These are phyloP conservation scores for Dreissena rostriformis DNA, from an alignment of 1,140 invertebrate species.

Conservation along the genomic window DNA sequence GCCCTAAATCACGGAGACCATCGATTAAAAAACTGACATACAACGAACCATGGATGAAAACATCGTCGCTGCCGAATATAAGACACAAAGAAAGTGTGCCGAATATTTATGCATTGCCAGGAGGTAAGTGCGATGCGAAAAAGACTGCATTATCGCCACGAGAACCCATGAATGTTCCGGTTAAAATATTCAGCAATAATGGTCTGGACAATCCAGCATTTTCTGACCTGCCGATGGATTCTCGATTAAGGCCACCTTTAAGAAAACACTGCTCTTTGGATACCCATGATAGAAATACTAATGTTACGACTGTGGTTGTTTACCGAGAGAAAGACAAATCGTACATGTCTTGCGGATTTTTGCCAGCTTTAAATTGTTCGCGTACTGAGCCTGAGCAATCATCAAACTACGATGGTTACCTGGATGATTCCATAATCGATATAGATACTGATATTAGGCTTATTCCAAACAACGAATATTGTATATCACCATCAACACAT, in stretches of 20 bases:
- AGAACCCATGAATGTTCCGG: constrained; percentile 53
- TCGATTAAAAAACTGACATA: constrained; percentile 36
- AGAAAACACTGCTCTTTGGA: constrained; percentile 51
- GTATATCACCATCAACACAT: background rate
- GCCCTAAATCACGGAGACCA: constrained; percentile 40
- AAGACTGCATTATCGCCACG: constrained; percentile 3
- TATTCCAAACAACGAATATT: constrained; percentile 3
- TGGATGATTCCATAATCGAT: constrained; percentile 38
- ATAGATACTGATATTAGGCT: constrained; percentile 38
- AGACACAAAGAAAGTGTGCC: constrained; percentile 58
- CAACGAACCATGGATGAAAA: constrained; percentile 72
- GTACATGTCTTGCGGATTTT: constrained; percentile 7
- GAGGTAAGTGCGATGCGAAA: background rate
- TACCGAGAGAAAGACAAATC: constrained; percentile 11
- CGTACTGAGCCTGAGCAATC: constrained; percentile 9
- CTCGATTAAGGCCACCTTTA: background rate
- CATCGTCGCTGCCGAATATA: constrained; percentile 74
- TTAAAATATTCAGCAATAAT: constrained; percentile 17
- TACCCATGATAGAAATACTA: constrained; percentile 39
- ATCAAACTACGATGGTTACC: constrained; percentile 21
- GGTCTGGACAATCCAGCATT: constrained; percentile 65
- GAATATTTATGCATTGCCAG: constrained; percentile 20
- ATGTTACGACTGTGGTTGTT: constrained; percentile 49
- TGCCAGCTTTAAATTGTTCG: constrained; percentile 23
- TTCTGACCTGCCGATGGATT: constrained; percentile 55